These are phyloP conservation scores for Indicator indicator DNA, from an alignment of 2,113 vertebrate genomes.

Conservation along the genomic window DNA sequence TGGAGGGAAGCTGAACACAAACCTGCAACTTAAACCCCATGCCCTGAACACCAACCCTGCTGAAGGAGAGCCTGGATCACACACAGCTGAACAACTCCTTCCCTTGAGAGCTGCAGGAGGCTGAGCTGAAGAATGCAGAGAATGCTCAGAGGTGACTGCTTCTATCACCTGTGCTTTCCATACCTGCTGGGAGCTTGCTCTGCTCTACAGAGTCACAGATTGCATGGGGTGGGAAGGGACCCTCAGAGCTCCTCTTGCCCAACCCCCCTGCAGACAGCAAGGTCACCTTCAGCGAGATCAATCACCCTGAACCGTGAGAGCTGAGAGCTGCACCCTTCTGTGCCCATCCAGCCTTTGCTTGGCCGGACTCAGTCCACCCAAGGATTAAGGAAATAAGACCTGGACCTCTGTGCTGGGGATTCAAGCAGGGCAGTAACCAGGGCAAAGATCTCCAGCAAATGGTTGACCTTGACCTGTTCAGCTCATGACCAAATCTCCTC, in stretches of 20 bases:
- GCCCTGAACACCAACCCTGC: not conserved
- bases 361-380: not conserved
- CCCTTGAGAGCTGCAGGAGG: not conserved
- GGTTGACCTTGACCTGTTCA: not conserved
- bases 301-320: not conserved
- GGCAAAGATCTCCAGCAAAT: not conserved
- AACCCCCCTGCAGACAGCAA: no score
- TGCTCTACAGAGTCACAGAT: not conserved
- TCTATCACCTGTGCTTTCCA: not conserved
- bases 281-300: no score
- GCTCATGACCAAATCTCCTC: not conserved
- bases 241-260: no score
- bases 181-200: not conserved
- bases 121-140: not conserved
- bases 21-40: not conserved
- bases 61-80: fast-evolving
- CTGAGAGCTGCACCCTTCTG: not conserved
- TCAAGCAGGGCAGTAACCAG: not conserved
- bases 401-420: not conserved
- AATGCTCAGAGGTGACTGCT: not conserved
- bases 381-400: not conserved
- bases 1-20: not conserved
- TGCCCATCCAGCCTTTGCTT: not conserved
- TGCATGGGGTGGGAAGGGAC: no score
- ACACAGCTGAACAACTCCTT: not conserved